Evolutionary conservation across 2,888 invertebrate species (phyloP), one percentile per base, ranked within the genome.

Genomic region (Drosophila vallismaia): DNA sequence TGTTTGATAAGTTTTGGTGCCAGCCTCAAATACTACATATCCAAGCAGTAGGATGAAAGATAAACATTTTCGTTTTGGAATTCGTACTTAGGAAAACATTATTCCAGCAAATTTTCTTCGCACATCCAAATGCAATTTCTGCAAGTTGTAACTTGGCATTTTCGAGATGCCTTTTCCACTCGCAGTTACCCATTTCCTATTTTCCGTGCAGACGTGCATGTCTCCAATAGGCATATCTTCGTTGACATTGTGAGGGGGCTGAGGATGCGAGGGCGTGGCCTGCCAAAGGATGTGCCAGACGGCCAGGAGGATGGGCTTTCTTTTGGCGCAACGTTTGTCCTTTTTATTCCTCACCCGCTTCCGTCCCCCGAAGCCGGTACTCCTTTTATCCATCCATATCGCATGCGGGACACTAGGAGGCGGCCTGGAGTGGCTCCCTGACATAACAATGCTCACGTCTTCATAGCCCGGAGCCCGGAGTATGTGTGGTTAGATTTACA

Each of bases 381-480:
- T 19, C 14, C 67, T 31, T 67, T 67, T 64, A 26, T 26, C 31
- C 63, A 64, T 53, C 26, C 54, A 53, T 53, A 53, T 67, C 63
- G 45, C 36, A 67, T 50, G 12, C 45, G 8, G 40, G 42, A 14
- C 24, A 40, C 9, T 10, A 29, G 57, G 8, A 26, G 36, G 3
- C 42, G 14, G 12, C 8, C 33, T 69, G 31, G n/a, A 54, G 69
- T 55, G 68, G 26, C 14, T 58, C 10, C 45, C 68, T 68, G 56
- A 66, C 69, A 66, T 51, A 68, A 68, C 58, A 68, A 57, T 57
- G 66, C 56, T 56, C 56, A 14, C 46, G 50, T 57, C 67, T 51
- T 33, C 45, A 36, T 29, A 58, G 31, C 9, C 33, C 53, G 12
- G 19, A 28, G 28, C 9, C 19, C 44, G 12, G 19, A 31, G 40